A percentile compares a stretch with the other conserved stretches of the same genome.
Evolutionary conservation across 1,140 invertebrate genomes (phyloP).

Genomic region (Cydia pomonella): DNA sequence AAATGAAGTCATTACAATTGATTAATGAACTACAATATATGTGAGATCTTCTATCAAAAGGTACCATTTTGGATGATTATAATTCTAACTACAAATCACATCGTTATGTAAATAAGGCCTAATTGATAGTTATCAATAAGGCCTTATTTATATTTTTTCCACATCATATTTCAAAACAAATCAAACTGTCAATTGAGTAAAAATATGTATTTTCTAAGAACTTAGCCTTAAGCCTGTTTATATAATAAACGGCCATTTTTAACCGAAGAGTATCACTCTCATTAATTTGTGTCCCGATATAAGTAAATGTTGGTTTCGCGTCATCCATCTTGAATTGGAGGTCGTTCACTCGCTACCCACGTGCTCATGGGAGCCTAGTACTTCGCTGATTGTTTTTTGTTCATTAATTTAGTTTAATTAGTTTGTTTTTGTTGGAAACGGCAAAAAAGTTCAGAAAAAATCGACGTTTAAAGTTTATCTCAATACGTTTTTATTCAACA

Average conservation of each 20-base stretch:
- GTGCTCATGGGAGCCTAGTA: constrained; percentile 25
- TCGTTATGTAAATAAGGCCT: no score
- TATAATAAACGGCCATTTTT: constrained; percentile 23
- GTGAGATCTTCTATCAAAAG: no score
- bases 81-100: no score
- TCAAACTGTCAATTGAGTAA: not conserved
- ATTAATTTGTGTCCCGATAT: constrained; percentile 24
- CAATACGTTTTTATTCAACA: not conserved
- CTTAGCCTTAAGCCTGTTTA: not conserved
- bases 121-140: no score
- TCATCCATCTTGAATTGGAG: constrained; percentile 8
- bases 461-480: not conserved
- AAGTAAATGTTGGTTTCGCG: constrained; percentile 31
- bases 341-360: constrained; percentile 5
- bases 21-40: no score
- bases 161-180: no score
- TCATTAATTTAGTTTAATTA: constrained; percentile 32
- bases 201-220: not conserved
- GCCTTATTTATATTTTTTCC: no score
- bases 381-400: constrained; percentile 29
- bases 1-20: no score
- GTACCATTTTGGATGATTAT: no score
- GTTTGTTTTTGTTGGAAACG: constrained; percentile 19
- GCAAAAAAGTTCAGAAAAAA: not conserved
- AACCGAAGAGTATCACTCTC: constrained; percentile 23